phyloP scores from a whole-genome alignment of 2,797 vertebrate genomes.

The Protosalanx chinensis region DNA sequence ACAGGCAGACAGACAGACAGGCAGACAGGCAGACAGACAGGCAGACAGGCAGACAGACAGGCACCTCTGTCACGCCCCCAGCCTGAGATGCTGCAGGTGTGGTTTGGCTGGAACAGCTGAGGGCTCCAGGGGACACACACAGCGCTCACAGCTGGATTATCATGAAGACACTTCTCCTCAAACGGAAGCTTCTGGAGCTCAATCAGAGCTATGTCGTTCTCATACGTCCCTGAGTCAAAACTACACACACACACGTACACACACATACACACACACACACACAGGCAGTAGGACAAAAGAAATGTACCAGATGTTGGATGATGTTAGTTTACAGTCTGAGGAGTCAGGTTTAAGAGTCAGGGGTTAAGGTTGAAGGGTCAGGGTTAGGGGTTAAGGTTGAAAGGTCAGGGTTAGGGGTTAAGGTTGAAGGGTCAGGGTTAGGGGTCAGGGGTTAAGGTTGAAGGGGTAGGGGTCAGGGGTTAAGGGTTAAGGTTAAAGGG shows the following conservation, averaged over 20 bases:
- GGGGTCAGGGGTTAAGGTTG: too few species aligned
- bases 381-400: too few species aligned
- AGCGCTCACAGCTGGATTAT: conserved; percentile 59
- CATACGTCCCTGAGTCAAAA: conserved; percentile 71
- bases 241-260: conserved; percentile 30
- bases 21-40: neutral
- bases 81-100: conserved; percentile 86
- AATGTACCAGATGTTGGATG: neutral
- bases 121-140: conserved; percentile 87
- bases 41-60: neutral
- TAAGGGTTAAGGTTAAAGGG: neutral
- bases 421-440: neutral
- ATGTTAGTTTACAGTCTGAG: neutral
- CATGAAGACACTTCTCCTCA: conserved; percentile 46
- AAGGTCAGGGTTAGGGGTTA: too few species aligned
- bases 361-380: too few species aligned
- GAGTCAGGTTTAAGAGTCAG: too few species aligned
- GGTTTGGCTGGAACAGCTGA: conserved; percentile 74
- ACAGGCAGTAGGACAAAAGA: neutral
- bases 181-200: conserved; percentile 61
- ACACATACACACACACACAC: neutral
- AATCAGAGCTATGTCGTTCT: conserved; percentile 92
- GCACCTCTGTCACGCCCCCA: conserved; percentile 82
- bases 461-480: neutral
- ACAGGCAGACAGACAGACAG: neutral